Base-by-base conservation (phyloP, 2,797 vertebrate genomes). In the Coilia nasus region DNA sequence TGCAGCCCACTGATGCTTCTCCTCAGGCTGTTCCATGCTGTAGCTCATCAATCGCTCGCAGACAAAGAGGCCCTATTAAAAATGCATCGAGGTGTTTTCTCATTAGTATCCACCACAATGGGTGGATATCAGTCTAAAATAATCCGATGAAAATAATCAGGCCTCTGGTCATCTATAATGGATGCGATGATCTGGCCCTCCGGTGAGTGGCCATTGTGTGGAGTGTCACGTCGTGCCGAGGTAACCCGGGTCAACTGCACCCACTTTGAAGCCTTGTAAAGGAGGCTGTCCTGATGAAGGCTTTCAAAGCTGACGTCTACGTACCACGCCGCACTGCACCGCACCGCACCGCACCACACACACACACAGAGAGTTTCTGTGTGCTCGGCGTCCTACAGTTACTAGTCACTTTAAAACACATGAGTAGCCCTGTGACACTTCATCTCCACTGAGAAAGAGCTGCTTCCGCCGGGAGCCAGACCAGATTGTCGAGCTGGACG, bases 91-190 rank as follows among this genome's bases (percentile, higher is more conserved):
- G 75, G 83, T 84, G 85, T 91, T 94, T 94, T 94, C 91, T 93
- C 91, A 91, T 91, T 93, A 90, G 88, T 83, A 86, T 2, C 17
- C 28, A 62, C 67, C 90, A 92, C 81, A 91, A 93, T 93, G 90
- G 90, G 85, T 47, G 23, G 78, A 86, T 89, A 92, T 90, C 88
- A 91, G 89, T 92, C 87, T 88, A 91, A 78, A 78, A 78, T 41
- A 44, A 78, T 11, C 71, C 31, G 41, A 44, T 78, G 71, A 44
- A 78, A 78, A 78, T 78, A 44, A 78, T 78, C 71, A 44, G 71
- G 31, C 91, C 92, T 86, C 87, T 85, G 82, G 46, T 90, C 93
- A 94, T 95, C 91, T 94, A 95, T 95, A 94, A 95, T 96, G 88
- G 89, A 96, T 91, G 89, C 54, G 78, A 81, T 89, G 89, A 92